Evolutionary conservation across 2,888 invertebrate genomes (phyloP).

Genomic region (Lycaena phlaeas): DNA sequence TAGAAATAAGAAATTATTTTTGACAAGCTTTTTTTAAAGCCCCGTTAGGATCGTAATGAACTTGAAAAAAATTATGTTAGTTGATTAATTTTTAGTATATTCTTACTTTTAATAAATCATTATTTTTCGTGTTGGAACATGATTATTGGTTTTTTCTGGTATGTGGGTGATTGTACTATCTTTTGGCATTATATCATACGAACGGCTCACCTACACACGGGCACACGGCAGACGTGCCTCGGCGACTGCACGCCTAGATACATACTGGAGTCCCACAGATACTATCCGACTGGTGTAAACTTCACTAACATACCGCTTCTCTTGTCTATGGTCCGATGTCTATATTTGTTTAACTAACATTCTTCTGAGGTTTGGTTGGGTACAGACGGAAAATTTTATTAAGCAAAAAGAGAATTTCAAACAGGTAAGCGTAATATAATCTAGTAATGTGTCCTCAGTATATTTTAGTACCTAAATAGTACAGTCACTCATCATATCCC

Average conservation of each 20-base stretch:
- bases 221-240: neutral
- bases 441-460: neutral
- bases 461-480: constrained; percentile 32
- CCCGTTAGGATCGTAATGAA: constrained; percentile 42
- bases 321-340: constrained; percentile 21
- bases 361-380: neutral
- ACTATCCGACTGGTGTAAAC: neutral
- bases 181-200: neutral
- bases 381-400: neutral
- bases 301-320: constrained; percentile 14
- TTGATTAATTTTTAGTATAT: constrained; percentile 57
- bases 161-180: constrained; percentile 62
- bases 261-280: neutral
- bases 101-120: constrained; percentile 55
- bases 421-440: neutral
- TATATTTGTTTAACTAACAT: constrained; percentile 30
- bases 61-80: constrained; percentile 51
- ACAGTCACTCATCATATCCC: constrained; percentile 50
- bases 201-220: neutral
- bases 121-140: constrained; percentile 52
- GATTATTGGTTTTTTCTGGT: constrained; percentile 61
- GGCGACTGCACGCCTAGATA: neutral
- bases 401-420: neutral
- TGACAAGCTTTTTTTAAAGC: constrained; percentile 25
- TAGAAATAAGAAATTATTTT: constrained; percentile 10